A percentile compares a stretch with the other conserved stretches of the same genome.
These are phyloP conservation scores for Dolichoris vasculosae DNA, from an alignment of 1,140 invertebrate genomes.

Conservation along the genomic window DNA sequence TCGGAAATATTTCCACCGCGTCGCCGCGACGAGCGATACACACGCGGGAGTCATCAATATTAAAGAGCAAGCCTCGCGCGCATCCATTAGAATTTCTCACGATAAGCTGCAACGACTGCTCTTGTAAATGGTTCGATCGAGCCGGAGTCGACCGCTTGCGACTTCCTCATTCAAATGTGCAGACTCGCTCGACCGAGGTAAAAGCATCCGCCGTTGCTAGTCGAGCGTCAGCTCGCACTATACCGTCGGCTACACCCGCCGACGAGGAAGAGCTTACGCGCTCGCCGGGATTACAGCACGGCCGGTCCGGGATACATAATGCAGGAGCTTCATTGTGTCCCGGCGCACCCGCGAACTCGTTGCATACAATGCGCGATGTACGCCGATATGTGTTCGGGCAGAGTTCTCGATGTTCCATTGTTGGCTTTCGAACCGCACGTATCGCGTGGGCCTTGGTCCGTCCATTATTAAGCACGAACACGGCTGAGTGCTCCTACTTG, in stretches of 20 bases:
- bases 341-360: constrained; percentile 54
- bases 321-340: constrained; percentile 70
- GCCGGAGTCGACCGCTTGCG: background rate
- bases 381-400: background rate
- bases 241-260: too few relatives aligned
- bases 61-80: constrained; percentile 3
- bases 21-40: background rate
- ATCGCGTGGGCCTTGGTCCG: too few relatives aligned
- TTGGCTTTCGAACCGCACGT: constrained; percentile 65
- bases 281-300: background rate
- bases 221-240: too few relatives aligned
- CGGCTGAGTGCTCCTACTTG: too few relatives aligned
- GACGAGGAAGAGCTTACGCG: constrained; percentile 42
- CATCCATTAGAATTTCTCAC: constrained; percentile 48
- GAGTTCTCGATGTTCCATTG: constrained; percentile 69
- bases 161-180: constrained; percentile 49
- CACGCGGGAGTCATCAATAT: constrained; percentile 38
- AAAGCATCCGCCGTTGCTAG: constrained; percentile 32
- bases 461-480: too few relatives aligned
- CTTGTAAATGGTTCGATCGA: constrained; percentile 41
- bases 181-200: too few relatives aligned
- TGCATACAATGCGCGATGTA: constrained; percentile 66
- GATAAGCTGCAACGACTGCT: constrained; percentile 25
- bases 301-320: constrained; percentile 68
- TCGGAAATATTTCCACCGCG: background rate